Evolutionary conservation across 2,888 invertebrate species (phyloP).

Genomic region (Lithophane leautieri): DNA sequence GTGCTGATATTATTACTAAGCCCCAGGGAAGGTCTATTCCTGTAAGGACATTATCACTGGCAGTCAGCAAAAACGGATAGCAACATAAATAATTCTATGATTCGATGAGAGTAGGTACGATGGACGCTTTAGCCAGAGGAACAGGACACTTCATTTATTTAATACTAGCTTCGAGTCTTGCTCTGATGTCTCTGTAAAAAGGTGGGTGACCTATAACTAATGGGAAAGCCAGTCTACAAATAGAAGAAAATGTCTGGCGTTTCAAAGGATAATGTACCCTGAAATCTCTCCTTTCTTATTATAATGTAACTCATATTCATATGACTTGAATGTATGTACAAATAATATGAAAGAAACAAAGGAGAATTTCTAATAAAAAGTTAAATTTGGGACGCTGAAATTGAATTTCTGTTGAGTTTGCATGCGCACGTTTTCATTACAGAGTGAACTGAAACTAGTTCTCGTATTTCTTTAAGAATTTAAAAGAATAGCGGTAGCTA

Average conservation of each 20-base stretch:
- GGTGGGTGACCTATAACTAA: conserved; percentile 55
- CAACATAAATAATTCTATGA: conserved; percentile 44
- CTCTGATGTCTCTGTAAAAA: conserved; percentile 55
- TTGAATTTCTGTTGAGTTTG: conserved; percentile 51
- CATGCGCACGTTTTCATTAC: conserved; percentile 46
- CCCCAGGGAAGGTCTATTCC: not conserved
- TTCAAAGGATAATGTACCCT: conserved; percentile 57
- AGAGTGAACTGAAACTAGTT: conserved; percentile 26
- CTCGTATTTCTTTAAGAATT: conserved; percentile 20
- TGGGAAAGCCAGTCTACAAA: conserved; percentile 49
- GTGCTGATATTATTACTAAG: too few species aligned
- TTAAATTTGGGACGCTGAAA: conserved; percentile 54
- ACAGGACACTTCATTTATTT: conserved; percentile 60
- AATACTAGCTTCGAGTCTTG: conserved; percentile 45
- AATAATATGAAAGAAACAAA: conserved; percentile 50
- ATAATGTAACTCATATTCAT: conserved; percentile 33
- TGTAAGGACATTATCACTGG: conserved; percentile 13
- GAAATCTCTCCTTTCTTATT: conserved; percentile 32
- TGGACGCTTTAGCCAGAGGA: conserved; percentile 41
- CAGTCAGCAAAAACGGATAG: conserved; percentile 27
- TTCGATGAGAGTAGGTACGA: conserved; percentile 39
- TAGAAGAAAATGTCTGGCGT: conserved; percentile 42
- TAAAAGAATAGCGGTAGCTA: not conserved
- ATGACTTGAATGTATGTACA: conserved; percentile 47
- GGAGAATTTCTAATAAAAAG: conserved; percentile 44